Evolutionary conservation across 1,140 invertebrate species (phyloP), one percentile per base, ranked within the genome.

Genomic region (Galendromus occidentalis): DNA sequence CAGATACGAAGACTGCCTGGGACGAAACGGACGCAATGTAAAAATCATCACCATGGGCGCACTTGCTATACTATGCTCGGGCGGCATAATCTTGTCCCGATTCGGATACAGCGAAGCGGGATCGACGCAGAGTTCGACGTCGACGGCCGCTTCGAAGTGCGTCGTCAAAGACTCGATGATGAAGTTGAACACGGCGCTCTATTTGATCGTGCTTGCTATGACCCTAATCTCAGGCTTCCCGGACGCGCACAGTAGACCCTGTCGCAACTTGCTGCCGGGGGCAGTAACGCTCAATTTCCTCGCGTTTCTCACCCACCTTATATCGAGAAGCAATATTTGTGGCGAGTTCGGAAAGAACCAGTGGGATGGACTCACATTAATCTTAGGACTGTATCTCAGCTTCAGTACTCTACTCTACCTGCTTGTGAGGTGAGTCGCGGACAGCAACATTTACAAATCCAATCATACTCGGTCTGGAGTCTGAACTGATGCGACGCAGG

Each of bases 1-100:
- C 51, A 59, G 51, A 25, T 59, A 59, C 51, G 51, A 59, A 59
- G 51, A 59, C 51, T 59, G 51, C 51, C 33, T 59, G 51, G 51
- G 25, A 33, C 51, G 51, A 5, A 59, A 59, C 33, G 51, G 51
- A n/a, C 51, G 22, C 25, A 4, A 29, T 25, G 51, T 59, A 29
- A 59, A 59, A 33, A 33, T 59, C 14, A 59, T 59, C 14, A 33
- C 33, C 17, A 59, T 59, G 51, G 51, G 51, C 14, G 51, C 33
- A 4, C 33, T 59, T 5, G 51, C 51, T 25, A 59, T 59, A 33
- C 20, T 59, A 33, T 59, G 51, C 20, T 59, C 51, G 33, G 51
- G 51, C 20, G 51, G 25, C 33, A 59, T 59, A 29, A 59, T 59
- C n/a, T 59, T 17, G 51, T 20, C 51, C n/a, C 51, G 51, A 17